Evolutionary conservation across 1,140 invertebrate genomes (phyloP), one percentile per base, ranked within the genome.

Genomic region (Drosophila lacteicornis): DNA sequence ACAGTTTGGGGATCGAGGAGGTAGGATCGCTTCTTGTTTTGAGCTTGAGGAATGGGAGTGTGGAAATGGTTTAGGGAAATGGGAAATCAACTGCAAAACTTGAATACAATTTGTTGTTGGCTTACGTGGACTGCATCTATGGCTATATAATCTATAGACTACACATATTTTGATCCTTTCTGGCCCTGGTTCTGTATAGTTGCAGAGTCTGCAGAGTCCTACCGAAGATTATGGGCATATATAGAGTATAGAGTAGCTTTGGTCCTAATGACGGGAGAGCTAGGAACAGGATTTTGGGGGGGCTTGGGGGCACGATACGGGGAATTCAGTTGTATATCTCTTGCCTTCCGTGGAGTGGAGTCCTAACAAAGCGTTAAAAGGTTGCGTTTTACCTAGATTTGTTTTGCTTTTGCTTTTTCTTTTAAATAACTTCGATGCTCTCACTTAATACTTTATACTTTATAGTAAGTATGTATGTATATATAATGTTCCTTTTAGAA

Each of bases 381-480:
- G 38, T 61, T 78, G 53, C 60, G 55, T 42, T 71, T 74, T 60
- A 50, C 30, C 55, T 61, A 3, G 2, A 45, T 43, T 47, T 45
- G 17, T 62, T 62, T 25, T 25, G 22, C 22, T 25, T 25, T 46
- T 42, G 27, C 1, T 69, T 40, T 53, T 40, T 27, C 53, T 38
- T 63, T 81, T 62, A 55, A 77, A 76, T 80, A 82, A 88, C 80
- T 88, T 83, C 83, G 71, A 88, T 83, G 84, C 80, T 68, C 82
- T 68, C 75, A 71, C 79, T 87, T 86, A 87, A 82, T 86, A 87
- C 75, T 83, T 80, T 66, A 82, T 86, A 87, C 75, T 83, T 77
- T 66, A 75, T 70, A 70, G 53, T 73, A 73, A 67, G 56, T 74
- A 49, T 79, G 65, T 62, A 82, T 82, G 70, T 85, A 75, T 86